Base-by-base conservation (phyloP, 1,140 invertebrate species). In the Hyphantria cunea region DNA sequence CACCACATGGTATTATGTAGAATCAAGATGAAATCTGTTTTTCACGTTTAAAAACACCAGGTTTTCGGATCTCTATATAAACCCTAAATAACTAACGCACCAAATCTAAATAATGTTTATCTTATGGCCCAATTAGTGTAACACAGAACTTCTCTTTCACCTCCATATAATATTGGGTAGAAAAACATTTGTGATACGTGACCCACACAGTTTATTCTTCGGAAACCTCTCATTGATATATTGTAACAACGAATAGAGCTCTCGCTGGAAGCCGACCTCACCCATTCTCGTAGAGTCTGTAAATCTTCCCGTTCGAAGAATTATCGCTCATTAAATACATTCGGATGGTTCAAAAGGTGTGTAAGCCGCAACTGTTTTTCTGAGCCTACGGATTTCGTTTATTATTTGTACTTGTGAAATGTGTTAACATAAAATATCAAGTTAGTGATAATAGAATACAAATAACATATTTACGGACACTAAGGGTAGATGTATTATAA, bases 171-270 rank as follows among this genome's bases (percentile, higher is more conserved):
- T 78, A 70, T 59, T 55, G 17, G 73, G 73, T 80, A 55, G 76
- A 72, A 84, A 84, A 84, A 84, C 80, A 82, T 74, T 79, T 74
- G 69, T 48, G 62, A 76, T 78, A 84, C 82, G 82, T 84, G 82
- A 80, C 74, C 77, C 66, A 68, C 66, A 70, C 78, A 72, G 50
- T 74, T 62, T 71, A 76, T 81, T 76, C 78, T 73, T 51, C 42
- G 71, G 71, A 72, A 72, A 70, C 63, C 70, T 68, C 66, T 52
- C 71, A 74, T 76, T 80, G 79, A 84, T 84, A 82, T 84, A 84
- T 84, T 70, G 70, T 62, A 64, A 65, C 65, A 68, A 64, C 50
- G 56, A 64, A 51, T 58, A 49, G 66, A 62, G 63, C 68, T 65
- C 53, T 62, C 62, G 44, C 63, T 64, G 70, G 58, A 64, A 65